Evolutionary conservation across 2,888 invertebrate genomes (phyloP).

Genomic region (Nomada fabriciana): DNA sequence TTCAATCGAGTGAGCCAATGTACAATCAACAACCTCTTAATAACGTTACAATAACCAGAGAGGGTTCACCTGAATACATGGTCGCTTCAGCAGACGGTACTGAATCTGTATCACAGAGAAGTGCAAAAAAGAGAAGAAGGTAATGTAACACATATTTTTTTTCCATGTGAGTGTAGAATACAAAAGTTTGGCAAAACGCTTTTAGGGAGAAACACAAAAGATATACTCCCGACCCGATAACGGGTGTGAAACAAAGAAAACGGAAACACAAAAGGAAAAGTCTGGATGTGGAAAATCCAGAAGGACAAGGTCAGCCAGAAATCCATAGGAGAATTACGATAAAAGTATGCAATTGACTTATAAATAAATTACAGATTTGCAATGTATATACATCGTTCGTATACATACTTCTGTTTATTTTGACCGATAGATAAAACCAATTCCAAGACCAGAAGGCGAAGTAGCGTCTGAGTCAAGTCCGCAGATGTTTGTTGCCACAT

Average conservation of each 20-base stretch:
- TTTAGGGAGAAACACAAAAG: slow-evolving; percentile 90
- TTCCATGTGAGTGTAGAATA: slow-evolving; percentile 8
- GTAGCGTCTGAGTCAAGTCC: slow-evolving; percentile 88
- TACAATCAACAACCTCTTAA: slow-evolving; percentile 75
- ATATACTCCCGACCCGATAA: slow-evolving; percentile 89
- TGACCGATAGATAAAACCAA: slow-evolving; percentile 88
- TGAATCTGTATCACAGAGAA: slow-evolving; percentile 80
- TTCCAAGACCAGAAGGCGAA: slow-evolving; percentile 91
- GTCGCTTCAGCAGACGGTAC: slow-evolving; percentile 81
- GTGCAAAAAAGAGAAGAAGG: slow-evolving; percentile 83
- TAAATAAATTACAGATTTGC: neutral
- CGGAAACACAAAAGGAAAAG: slow-evolving; percentile 93
- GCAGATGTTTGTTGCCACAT: slow-evolving; percentile 88
- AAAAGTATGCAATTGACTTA: slow-evolving; percentile 86
- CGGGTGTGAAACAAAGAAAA: slow-evolving; percentile 89
- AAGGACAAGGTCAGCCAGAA: slow-evolving; percentile 84
- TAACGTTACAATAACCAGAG: slow-evolving; percentile 76
- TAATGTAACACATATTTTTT: slow-evolving; percentile 27
- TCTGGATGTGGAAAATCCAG: slow-evolving; percentile 87
- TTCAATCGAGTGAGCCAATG: slow-evolving; percentile 71
- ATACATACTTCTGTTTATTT: neutral
- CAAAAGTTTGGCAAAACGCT: slow-evolving; percentile 16
- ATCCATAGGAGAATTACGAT: slow-evolving; percentile 91
- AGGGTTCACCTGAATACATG: slow-evolving; percentile 83
- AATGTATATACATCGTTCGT: neutral